Evolutionary conservation across 2,888 invertebrate genomes (phyloP).

Genomic region (Tenthredo scrophulariae): DNA sequence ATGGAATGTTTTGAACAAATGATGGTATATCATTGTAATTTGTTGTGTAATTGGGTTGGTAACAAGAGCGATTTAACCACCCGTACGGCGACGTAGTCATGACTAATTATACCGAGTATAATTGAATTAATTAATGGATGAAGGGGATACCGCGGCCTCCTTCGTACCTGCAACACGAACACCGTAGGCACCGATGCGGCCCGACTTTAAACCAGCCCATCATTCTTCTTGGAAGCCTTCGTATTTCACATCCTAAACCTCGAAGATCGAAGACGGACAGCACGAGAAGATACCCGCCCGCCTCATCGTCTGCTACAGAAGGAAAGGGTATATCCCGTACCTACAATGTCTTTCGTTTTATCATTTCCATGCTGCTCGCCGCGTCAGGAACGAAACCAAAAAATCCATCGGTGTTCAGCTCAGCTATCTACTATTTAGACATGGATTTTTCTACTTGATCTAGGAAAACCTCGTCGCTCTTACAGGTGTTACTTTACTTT

Average conservation of each 20-base stretch:
- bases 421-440: neutral
- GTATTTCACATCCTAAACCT: slow-evolving; percentile 51
- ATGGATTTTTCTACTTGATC: neutral
- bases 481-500: neutral
- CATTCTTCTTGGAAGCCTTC: slow-evolving; percentile 54
- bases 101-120: slow-evolving; percentile 53
- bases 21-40: neutral
- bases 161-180: slow-evolving; percentile 47
- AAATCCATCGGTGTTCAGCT: neutral
- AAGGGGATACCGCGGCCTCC: slow-evolving; percentile 49
- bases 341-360: neutral
- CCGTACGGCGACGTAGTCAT: slow-evolving; percentile 45
- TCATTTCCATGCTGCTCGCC: neutral
- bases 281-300: slow-evolving; percentile 38
- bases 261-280: slow-evolving; percentile 54
- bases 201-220: slow-evolving; percentile 42
- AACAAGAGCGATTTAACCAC: slow-evolving; percentile 5
- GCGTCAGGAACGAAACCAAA: neutral
- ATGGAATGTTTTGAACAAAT: neutral
- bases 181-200: slow-evolving; percentile 44
- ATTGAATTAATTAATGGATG: slow-evolving; percentile 59
- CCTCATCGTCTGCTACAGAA: slow-evolving; percentile 21
- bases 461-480: neutral
- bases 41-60: slow-evolving; percentile 16
- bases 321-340: slow-evolving; percentile 33